Conservation (phyloP, 2,888 invertebrate species). For the Thalpophila matura region DNA sequence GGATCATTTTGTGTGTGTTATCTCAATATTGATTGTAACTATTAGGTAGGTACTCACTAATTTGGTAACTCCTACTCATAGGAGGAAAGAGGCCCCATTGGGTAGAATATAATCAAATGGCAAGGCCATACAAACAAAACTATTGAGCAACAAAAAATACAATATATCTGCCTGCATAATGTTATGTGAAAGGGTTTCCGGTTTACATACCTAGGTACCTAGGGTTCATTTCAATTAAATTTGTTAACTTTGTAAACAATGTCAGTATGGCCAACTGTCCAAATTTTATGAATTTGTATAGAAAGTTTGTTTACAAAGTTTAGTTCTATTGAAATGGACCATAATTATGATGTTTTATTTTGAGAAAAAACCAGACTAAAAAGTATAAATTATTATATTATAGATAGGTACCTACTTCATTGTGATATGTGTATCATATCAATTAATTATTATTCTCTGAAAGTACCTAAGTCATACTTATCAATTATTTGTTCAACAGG, state of each 20-base stretch:
- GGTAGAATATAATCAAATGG: constrained; percentile 52
- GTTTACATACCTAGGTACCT: too few species aligned
- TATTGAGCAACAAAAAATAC: constrained; percentile 14
- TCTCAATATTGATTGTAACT: not conserved
- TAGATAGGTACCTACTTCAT: too few species aligned
- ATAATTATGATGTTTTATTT: too few species aligned
- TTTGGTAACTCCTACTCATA: constrained; percentile 35
- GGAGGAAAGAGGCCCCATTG: constrained; percentile 54
- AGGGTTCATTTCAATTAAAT: too few species aligned
- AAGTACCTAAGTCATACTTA: constrained; percentile 35
- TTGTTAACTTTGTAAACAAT: too few species aligned
- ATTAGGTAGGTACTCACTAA: constrained; percentile 23
- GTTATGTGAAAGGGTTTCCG: constrained; percentile 1
- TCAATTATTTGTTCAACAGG: not conserved
- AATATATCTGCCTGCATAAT: constrained; percentile 16
- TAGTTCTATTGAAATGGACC: too few species aligned
- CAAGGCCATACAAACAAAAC: constrained; percentile 54
- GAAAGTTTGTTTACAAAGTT: too few species aligned
- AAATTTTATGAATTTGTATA: too few species aligned
- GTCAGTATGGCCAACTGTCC: too few species aligned
- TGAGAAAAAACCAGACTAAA: constrained; percentile 13
- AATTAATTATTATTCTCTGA: constrained; percentile 20
- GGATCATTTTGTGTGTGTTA: not conserved
- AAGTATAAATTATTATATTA: constrained; percentile 23
- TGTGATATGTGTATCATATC: constrained; percentile 41